Percentiles rank a stretch among this genome's conserved stretches.
These are phyloP conservation scores for Paramisgurnus dabryanus DNA, from an alignment of 2,113 vertebrate species.

Conservation along the genomic window DNA sequence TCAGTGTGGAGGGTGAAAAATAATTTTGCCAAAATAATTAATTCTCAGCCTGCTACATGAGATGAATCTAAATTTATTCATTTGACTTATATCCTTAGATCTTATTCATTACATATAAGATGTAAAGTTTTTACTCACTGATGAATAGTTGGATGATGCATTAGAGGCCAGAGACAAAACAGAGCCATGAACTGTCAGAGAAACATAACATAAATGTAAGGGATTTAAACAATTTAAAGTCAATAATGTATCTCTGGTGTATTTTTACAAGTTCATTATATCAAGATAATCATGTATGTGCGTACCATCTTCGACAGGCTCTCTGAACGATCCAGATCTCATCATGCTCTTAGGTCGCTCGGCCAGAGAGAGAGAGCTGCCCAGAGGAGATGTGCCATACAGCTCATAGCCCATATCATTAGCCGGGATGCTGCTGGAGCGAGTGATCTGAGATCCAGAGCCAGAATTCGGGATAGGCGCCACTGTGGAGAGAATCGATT, in stretches of 20 bases:
- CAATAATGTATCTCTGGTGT: no score
- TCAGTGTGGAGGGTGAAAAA: no score
- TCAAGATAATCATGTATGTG: no score
- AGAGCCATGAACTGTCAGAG: slow-evolving; percentile 90
- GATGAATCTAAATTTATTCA: no score
- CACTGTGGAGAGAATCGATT: slow-evolving; percentile 70
- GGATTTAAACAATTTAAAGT: no score
- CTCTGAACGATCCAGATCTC: slow-evolving; percentile 96
- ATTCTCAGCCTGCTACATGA: no score
- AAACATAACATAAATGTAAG: background rate
- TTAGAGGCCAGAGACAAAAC: slow-evolving; percentile 96
- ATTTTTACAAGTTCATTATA: no score
- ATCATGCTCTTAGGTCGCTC: slow-evolving; percentile 95
- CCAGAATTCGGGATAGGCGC: slow-evolving; percentile 80
- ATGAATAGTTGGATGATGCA: slow-evolving; percentile 93
- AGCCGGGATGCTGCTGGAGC: slow-evolving; percentile 97
- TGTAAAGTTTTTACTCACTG: slow-evolving; percentile 78
- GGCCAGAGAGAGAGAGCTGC: slow-evolving; percentile 92
- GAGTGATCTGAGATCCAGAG: slow-evolving; percentile 87
- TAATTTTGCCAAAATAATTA: no score
- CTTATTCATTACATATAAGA: no score
- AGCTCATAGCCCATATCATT: slow-evolving; percentile 90
- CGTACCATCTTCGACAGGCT: slow-evolving; percentile 92
- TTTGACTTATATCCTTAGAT: no score
- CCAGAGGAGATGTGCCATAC: slow-evolving; percentile 88